phyloP scores from a whole-genome alignment of 2,113 vertebrate species.

The Struthio camelus region DNA sequence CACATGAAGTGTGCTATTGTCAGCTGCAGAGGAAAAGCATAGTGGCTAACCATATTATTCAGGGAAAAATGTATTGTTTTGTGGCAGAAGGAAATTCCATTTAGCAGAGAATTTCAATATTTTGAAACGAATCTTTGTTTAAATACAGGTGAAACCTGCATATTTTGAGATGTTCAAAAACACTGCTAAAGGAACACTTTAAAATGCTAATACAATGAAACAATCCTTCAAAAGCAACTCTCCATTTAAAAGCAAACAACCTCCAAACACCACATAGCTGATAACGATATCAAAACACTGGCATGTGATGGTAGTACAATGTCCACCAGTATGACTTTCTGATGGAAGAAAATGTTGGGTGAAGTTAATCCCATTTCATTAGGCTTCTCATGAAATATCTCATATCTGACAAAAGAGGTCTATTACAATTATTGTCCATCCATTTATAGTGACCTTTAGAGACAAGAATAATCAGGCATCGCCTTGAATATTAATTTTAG shows the following conservation, averaged over 20 bases:
- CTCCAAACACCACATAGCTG: neutral
- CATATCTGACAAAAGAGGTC: neutral
- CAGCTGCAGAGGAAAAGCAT: neutral
- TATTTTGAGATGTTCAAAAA: neutral
- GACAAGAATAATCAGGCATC: neutral
- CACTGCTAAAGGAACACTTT: neutral
- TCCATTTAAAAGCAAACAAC: neutral
- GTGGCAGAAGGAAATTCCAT: neutral
- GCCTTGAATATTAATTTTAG: neutral
- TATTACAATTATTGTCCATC: neutral
- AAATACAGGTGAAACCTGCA: neutral
- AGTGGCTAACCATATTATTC: neutral
- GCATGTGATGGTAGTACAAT: neutral
- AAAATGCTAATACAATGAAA: neutral
- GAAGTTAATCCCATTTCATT: neutral
- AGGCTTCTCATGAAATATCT: neutral
- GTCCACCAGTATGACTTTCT: neutral
- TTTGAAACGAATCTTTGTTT: neutral
- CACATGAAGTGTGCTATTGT: accelerated
- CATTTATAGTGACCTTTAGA: neutral
- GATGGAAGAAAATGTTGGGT: neutral
- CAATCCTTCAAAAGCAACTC: neutral
- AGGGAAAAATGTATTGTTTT: neutral
- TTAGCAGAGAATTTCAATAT: neutral
- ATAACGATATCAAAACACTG: neutral